Evolutionary conservation across 2,888 invertebrate species (phyloP).

Genomic region (Heterodera filipjevi): DNA sequence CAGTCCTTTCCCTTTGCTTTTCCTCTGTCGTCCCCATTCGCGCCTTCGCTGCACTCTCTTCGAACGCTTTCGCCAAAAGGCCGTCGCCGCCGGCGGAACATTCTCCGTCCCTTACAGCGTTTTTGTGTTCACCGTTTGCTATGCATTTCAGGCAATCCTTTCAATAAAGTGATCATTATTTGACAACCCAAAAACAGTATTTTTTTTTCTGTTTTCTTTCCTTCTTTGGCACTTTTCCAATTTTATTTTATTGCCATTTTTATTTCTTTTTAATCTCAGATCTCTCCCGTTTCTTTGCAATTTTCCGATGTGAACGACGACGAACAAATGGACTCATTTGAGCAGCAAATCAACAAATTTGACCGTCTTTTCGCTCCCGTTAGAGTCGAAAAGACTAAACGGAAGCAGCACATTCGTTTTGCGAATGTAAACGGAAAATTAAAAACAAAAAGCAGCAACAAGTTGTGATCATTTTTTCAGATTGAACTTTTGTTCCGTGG

Average conservation of each 20-base stretch:
- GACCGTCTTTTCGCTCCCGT: background rate
- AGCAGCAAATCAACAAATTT: background rate
- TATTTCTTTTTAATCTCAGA: background rate
- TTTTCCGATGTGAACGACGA: background rate
- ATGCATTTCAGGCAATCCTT: background rate
- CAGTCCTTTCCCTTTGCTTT: background rate
- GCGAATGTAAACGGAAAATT: background rate
- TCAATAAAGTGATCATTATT: background rate
- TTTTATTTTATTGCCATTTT: background rate
- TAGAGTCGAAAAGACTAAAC: background rate
- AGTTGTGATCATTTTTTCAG: background rate
- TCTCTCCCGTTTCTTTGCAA: background rate
- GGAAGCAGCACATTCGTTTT: background rate
- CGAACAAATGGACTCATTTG: background rate
- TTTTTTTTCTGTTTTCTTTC: background rate
- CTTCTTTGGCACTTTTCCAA: background rate
- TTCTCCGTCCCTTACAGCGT: background rate
- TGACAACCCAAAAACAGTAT: background rate
- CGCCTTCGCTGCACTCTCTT: background rate
- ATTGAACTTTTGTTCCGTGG: background rate
- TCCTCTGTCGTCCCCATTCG: background rate
- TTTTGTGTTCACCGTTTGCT: background rate
- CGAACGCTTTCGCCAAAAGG: background rate
- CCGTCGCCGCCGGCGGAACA: background rate
- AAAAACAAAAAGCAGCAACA: background rate